These are phyloP conservation scores for Aphidius ervi DNA, from an alignment of 1,140 invertebrate species.

Conservation along the genomic window DNA sequence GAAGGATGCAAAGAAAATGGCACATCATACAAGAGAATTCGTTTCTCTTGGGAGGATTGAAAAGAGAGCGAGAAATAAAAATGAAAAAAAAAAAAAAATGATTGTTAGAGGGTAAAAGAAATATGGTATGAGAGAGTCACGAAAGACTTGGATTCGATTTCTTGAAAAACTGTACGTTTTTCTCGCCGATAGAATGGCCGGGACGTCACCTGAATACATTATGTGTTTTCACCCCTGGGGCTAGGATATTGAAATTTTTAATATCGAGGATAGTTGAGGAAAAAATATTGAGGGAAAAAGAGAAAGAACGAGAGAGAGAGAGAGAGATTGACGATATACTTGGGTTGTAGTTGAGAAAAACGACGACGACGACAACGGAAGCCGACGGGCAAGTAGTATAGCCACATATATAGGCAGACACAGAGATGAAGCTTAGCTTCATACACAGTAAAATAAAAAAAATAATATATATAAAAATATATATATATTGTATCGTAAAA, in stretches of 20 bases:
- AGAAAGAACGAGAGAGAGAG: slow-evolving; percentile 5
- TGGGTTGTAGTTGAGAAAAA: slow-evolving; percentile 6
- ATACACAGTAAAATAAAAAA: too few relatives aligned
- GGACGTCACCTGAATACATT: slow-evolving; percentile 56
- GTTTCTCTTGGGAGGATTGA: slow-evolving; percentile 1
- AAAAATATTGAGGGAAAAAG: slow-evolving; percentile 6
- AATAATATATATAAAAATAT: too few relatives aligned
- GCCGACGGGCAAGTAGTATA: slow-evolving; percentile 11
- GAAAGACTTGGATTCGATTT: slow-evolving; percentile 46
- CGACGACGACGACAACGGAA: slow-evolving; percentile 20
- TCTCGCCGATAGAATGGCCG: slow-evolving; percentile 55
- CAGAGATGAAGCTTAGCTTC: not conserved
- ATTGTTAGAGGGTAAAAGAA: slow-evolving; percentile 21
- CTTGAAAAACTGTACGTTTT: slow-evolving; percentile 54
- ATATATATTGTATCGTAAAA: not conserved
- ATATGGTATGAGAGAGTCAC: slow-evolving; percentile 6
- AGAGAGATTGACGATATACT: not conserved
- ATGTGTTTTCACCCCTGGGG: slow-evolving; percentile 54
- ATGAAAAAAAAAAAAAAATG: slow-evolving; percentile 16
- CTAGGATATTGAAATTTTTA: slow-evolving; percentile 57
- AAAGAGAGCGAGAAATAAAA: not conserved
- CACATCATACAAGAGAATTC: not conserved
- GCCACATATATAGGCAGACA: slow-evolving; percentile 9
- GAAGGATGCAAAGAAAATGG: slow-evolving; percentile 3
- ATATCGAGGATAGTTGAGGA: slow-evolving; percentile 46